Conservation (phyloP, 2,797 vertebrate species). For the Benthosema pterotum region DNA sequence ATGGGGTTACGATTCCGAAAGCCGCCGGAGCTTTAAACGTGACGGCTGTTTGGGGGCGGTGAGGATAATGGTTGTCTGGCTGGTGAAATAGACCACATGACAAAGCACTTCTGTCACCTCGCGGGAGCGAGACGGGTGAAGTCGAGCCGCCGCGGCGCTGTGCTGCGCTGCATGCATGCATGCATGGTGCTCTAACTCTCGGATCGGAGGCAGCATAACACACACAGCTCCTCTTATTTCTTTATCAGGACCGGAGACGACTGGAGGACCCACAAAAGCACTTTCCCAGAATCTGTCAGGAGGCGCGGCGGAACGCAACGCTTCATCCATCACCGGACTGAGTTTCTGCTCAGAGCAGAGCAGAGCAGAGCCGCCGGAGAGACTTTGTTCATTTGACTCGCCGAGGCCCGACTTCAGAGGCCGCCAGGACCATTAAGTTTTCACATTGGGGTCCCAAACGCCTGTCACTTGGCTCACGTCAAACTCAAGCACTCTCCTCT, state of each 20-base stretch:
- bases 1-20: background rate
- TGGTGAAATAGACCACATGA: slow-evolving; percentile 37
- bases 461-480: slow-evolving; percentile 75
- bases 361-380: too few relatives aligned
- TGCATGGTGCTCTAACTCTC: background rate
- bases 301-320: slow-evolving; percentile 54
- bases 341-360: slow-evolving; percentile 63
- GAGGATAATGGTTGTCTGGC: slow-evolving; percentile 46
- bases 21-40: slow-evolving; percentile 12
- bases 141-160: slow-evolving; percentile 36
- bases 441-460: slow-evolving; percentile 74
- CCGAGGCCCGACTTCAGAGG: slow-evolving; percentile 73
- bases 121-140: slow-evolving; percentile 24
- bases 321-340: slow-evolving; percentile 80
- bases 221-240: slow-evolving; percentile 69
- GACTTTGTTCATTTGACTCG: slow-evolving; percentile 75
- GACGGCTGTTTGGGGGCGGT: slow-evolving; percentile 31
- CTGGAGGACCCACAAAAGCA: slow-evolving; percentile 36
- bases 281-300: slow-evolving; percentile 82
- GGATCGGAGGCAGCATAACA: too few relatives aligned
- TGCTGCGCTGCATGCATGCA: too few relatives aligned
- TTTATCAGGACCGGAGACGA: slow-evolving; percentile 75
- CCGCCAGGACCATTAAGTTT: slow-evolving; percentile 75
- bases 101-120: slow-evolving; percentile 57
- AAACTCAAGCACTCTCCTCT: slow-evolving; percentile 54